A percentile compares a stretch with the other conserved stretches of the same genome.
phyloP scores from a whole-genome alignment of 2,797 vertebrate genomes.

The Schizopygopsis pylzovi region DNA sequence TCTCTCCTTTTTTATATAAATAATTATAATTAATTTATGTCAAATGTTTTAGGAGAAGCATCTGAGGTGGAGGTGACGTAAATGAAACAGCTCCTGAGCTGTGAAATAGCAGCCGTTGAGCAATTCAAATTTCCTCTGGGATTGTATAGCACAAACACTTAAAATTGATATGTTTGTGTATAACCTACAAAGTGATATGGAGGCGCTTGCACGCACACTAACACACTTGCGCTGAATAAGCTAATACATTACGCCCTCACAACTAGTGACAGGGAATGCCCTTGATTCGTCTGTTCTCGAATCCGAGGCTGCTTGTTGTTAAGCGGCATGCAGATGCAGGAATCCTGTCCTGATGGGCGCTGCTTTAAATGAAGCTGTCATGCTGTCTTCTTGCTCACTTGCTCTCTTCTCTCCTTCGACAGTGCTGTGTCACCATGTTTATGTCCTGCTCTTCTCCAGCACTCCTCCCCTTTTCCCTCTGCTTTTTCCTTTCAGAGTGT shows the following conservation, averaged over 20 bases:
- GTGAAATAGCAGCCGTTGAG: neutral
- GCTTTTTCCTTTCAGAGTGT: conserved; percentile 19
- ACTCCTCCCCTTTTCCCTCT: conserved; percentile 10
- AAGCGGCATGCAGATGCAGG: conserved; percentile 3
- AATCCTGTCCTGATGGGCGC: conserved; percentile 25
- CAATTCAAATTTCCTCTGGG: neutral
- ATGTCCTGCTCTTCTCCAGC: conserved; percentile 18
- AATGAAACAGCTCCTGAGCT: neutral
- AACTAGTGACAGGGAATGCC: conserved; percentile 40
- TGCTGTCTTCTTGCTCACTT: conserved; percentile 13
- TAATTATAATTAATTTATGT: neutral
- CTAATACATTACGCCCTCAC: conserved; percentile 2
- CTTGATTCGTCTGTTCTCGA: conserved; percentile 32
- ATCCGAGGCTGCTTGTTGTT: conserved; percentile 11
- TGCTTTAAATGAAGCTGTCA: conserved; percentile 38
- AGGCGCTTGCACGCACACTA: neutral
- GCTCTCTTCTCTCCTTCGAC: conserved; percentile 13
- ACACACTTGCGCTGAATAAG: conserved; percentile 17
- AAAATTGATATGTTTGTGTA: conserved; percentile 21
- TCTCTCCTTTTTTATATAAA: neutral
- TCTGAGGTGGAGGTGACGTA: neutral
- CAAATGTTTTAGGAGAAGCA: neutral
- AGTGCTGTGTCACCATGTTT: conserved; percentile 51
- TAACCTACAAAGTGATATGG: conserved; percentile 8
- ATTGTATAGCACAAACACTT: neutral